Evolutionary conservation across 37 sponge, comb jelly and placozoan genomes (phyloP).

Genomic region (Eunapius fragilis): DNA sequence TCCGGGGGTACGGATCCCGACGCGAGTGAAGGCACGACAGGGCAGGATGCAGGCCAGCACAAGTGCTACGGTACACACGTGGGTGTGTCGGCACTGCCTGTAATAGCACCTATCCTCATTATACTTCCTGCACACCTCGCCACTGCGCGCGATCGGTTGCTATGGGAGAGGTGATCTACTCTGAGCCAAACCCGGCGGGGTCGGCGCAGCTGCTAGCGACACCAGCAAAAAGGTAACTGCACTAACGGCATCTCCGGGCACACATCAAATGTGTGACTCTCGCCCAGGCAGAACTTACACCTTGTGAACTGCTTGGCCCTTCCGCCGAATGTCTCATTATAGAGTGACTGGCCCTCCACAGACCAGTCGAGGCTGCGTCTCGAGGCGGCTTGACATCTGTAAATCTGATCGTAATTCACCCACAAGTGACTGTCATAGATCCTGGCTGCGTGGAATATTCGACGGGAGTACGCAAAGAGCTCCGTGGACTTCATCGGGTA

Average conservation of each 20-base stretch:
- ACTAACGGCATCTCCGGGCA: background rate
- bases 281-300: constrained; percentile 2
- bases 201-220: background rate
- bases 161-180: background rate
- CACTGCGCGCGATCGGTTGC: background rate
- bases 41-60: background rate
- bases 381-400: constrained; percentile 8
- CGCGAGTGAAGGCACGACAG: background rate
- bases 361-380: constrained; percentile 37
- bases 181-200: background rate
- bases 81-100: background rate
- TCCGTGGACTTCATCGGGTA: constrained; percentile 15
- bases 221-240: background rate
- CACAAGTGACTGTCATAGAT: constrained; percentile 3
- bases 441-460: background rate
- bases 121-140: background rate
- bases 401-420: constrained; percentile 29
- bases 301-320: constrained; percentile 6
- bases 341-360: constrained; percentile 9
- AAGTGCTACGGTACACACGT: background rate
- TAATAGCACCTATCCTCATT: background rate
- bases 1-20: background rate
- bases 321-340: constrained; percentile 41
- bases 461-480: constrained; percentile 18
- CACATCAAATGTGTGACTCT: background rate